Base-by-base conservation (phyloP, 1,140 invertebrate species). In the Drosophila sproati region DNA sequence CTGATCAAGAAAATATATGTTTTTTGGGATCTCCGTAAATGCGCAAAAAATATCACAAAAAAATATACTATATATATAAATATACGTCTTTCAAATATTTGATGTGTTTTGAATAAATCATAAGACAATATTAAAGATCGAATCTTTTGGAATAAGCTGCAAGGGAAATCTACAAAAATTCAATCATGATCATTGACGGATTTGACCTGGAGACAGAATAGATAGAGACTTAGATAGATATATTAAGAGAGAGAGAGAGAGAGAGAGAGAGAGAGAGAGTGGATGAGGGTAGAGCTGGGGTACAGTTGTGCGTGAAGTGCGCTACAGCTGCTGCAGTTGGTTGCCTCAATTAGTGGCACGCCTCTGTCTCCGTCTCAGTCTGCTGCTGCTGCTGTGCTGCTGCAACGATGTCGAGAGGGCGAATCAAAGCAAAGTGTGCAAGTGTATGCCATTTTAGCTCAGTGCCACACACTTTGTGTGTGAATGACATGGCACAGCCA, bases 401-500 rank as follows among this genome's bases (percentile, higher is more conserved):
- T 56, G 54, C 56, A 34, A n/a, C 10, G 50, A 8, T 39, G 66
- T 50, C 8, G 61, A 12, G 63, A 52, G 62, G 77, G 77, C 69
- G 79, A 77, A 80, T 80, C 78, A 80, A 77, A 76, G 77, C 69
- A 66, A 77, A 77, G 79, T 79, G 79, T 73, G 73, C 79, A 79
- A 81, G 83, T 87, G 82, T 77, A 81, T 87, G 83, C 82, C 82
- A 82, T 87, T 87, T 87, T 87, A 79, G 82, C 66, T 75, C 60
- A 71, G 61, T 87, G 79, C 62, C 83, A 56, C 83, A 87, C 85
- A 88, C 82, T 87, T 82, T 81, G 83, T 87, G 82, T 87, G 82
- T 87, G 82, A 83, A 87, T 87, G 82, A 87, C 82, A 87, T 88
- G 82, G 72, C 81, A 76, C 81, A 80, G 77, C 80, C 73, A 80